Conservation (phyloP, 2,888 invertebrate genomes). For the Protophormia terraenovae region DNA sequence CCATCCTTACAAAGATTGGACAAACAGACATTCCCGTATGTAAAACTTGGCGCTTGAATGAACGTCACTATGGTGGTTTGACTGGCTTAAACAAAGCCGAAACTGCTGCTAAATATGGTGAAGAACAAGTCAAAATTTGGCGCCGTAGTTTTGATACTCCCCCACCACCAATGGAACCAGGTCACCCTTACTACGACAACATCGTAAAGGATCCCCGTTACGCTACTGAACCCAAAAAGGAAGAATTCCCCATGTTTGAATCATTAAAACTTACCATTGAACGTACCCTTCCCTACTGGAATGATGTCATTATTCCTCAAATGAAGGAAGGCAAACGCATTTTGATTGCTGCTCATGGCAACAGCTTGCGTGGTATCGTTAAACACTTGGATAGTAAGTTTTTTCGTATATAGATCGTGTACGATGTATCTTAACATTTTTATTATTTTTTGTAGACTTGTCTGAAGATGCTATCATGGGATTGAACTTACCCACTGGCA, state of each 20-base stretch:
- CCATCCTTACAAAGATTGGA: constrained; percentile 86
- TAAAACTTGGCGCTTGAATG: constrained; percentile 93
- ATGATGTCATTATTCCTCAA: constrained; percentile 88
- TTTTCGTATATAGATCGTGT: neutral
- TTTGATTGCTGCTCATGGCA: constrained; percentile 93
- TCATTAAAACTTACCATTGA: constrained; percentile 92
- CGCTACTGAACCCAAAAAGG: constrained; percentile 87
- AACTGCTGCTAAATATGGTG: constrained; percentile 93
- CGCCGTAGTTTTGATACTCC: constrained; percentile 92
- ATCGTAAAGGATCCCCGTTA: constrained; percentile 91
- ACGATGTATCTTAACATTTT: neutral
- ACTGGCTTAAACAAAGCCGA: constrained; percentile 95
- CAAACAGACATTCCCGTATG: constrained; percentile 87
- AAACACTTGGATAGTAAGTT: constrained; percentile 91
- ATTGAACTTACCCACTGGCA: constrained; percentile 90
- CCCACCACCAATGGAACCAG: constrained; percentile 91
- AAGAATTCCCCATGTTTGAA: constrained; percentile 92
- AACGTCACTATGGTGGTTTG: constrained; percentile 93
- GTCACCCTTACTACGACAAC: constrained; percentile 88
- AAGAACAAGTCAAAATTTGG: constrained; percentile 92
- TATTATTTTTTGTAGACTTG: constrained; percentile 82
- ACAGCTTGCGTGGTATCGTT: constrained; percentile 93
- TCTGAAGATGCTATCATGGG: constrained; percentile 90
- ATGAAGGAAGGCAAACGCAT: constrained; percentile 91
- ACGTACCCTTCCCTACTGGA: constrained; percentile 94